Base-by-base conservation (phyloP, 2,888 invertebrate species). In the Drosophila barbarae region DNA sequence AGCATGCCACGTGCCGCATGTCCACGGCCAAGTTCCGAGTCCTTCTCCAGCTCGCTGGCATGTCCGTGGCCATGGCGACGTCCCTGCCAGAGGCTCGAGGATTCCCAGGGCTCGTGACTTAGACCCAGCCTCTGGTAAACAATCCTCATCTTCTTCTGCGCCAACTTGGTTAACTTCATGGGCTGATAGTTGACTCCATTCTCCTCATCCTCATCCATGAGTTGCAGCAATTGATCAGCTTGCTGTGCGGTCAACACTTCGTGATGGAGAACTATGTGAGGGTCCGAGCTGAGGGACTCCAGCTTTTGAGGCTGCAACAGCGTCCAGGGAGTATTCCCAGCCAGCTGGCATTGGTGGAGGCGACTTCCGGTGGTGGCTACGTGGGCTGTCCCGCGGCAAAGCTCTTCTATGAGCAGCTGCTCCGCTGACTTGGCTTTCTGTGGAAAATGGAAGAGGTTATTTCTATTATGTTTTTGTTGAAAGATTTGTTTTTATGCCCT, bases 241-340 rank as follows among this genome's bases (percentile, higher is more conserved):
- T 83, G 75, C 28, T 52, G 67, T 30, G 34, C 42, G 41, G 71
- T 76, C 32, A 88, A 54, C 5, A 77, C 69, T 49, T 78, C 59
- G 46, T 87, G 86, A 52, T 85, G 77, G 15, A 88, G 67, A 30
- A 60, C 77, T 21, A 87, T 76, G 13, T 73, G 68, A 1, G 87
- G 88, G 69, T 87, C 84, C 12, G 67, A 52, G 47, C 77, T 86
- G 0, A 88, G 63, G 7, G 67, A 70, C 68, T 88, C 87, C 55
- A 81, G 34, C 60, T 76, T 75, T 1, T 70, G 36, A 21, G 87
- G 78, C 13, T 72, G 76, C 8, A 87, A 52, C 30, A 72, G 18
- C 39, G 64, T 38, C 39, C 58, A 69, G 9, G 58, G 60, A 12
- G 56, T 69, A 36, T 56, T 61, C 2, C 49, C 50, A 5, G 72